phyloP scores from a whole-genome alignment of 2,113 vertebrate genomes.

The Engystomops pustulosus region DNA sequence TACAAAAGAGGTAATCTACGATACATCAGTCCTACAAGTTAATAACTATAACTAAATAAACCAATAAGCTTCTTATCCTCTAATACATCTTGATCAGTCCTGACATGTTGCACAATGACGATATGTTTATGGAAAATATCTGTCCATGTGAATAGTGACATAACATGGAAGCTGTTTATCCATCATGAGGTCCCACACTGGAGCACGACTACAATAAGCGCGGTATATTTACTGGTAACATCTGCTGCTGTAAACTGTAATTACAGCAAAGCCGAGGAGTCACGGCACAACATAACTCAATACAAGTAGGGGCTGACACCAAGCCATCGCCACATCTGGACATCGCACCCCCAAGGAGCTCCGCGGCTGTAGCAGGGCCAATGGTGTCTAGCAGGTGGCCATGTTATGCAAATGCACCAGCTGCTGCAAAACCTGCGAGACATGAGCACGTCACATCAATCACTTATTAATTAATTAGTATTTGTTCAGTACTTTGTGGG shows the following conservation, averaged over 20 bases:
- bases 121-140: neutral
- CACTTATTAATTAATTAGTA: neutral
- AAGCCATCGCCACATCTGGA: neutral
- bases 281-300: neutral
- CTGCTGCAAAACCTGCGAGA: neutral
- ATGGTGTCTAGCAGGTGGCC: neutral
- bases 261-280: neutral
- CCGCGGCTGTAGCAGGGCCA: neutral
- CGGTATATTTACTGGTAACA: conserved; percentile 37
- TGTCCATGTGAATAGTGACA: neutral
- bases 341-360: neutral
- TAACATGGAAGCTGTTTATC: conserved; percentile 3
- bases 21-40: too few species aligned
- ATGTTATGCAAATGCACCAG: neutral
- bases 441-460: neutral
- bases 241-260: conserved; percentile 28
- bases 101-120: too few species aligned
- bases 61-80: neutral
- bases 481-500: neutral
- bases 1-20: too few species aligned
- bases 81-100: too few species aligned
- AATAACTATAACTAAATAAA: too few species aligned
- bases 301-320: neutral
- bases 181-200: conserved; percentile 7
- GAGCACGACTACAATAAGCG: conserved; percentile 8